Conservation (phyloP, 2,113 vertebrate species). For the Aldabrachelys gigantea region DNA sequence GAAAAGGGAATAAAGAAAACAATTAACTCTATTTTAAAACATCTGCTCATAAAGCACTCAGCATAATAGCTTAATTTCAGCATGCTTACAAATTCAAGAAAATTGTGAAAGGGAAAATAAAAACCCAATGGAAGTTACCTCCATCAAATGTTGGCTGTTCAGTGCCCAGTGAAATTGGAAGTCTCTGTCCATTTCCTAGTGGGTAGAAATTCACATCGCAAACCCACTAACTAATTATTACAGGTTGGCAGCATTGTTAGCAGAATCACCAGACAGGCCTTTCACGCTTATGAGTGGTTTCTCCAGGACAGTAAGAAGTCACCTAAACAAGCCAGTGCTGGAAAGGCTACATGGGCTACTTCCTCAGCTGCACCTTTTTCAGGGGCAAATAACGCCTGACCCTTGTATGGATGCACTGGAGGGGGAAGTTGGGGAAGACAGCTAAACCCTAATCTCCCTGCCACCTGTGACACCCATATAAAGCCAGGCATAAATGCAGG, state of each 20-base stretch:
- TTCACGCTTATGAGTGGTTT: not conserved
- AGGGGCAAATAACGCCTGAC: not conserved
- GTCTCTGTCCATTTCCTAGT: not conserved
- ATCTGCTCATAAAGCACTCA: not conserved
- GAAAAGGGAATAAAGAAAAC: rapidly evolving
- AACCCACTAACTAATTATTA: not conserved
- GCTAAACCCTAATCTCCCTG: not conserved
- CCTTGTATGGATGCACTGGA: not conserved
- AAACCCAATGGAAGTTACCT: not conserved
- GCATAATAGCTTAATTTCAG: not conserved
- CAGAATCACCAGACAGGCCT: not conserved
- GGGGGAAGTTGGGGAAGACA: not conserved
- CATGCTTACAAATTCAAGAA: not conserved
- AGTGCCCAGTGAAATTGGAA: not conserved
- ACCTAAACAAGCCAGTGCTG: not conserved
- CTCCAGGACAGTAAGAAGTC: not conserved
- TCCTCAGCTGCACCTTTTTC: slow-evolving; percentile 1
- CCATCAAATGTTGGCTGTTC: not conserved
- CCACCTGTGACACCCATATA: not conserved
- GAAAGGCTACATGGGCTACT: not conserved
- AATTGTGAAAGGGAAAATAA: not conserved
- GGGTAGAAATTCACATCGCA: not conserved
- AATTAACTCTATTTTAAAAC: slow-evolving; percentile 9
- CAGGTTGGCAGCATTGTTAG: rapidly evolving
- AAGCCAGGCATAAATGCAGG: not conserved